Base-by-base conservation (phyloP, 2,888 invertebrate genomes). In the Sphaeridia pumilis region DNA sequence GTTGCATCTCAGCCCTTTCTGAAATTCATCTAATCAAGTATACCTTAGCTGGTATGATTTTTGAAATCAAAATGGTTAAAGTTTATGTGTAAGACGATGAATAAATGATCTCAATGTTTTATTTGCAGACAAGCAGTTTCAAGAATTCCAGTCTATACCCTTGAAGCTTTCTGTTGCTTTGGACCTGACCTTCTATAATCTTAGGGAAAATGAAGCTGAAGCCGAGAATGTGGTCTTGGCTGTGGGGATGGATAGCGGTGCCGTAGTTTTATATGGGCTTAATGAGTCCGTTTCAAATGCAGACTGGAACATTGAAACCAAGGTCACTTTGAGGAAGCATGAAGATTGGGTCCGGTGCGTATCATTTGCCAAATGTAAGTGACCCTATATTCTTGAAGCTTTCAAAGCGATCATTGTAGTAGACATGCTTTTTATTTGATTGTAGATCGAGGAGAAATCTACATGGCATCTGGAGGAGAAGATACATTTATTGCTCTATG, bases 271-370 rank as follows among this genome's bases (percentile, higher is more conserved):
- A 10, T 58, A 60, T 43, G 54, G 52, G 7, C 7, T 31, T 2
- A n/a, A n/a, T n/a, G 44, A 47, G 2, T 12, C 10, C 12, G 38
- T 28, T 5, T 45, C 48, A 2, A 38, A 48, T 1, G n/a, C 4
- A 10, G 26, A 25, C 21, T 35, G 10, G 24, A 25, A 27, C 7
- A 54, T 63, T 51, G 35, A 34, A 2, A 20, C 35, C 1, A 35
- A 49, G 28, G 49, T 57, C 35, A 45, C 56, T 0, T 45, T 64
- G n/a, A 49, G 46, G 17, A 64, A 64, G 44, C 64, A 64, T 34
- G 64, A 64, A 52, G 64, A 64, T 31, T 64, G 64, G 64, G 64
- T 64, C 14, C 47, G 64, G 46, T 63, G 62, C 36, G 45, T 64
- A 41, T 49, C 44, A 36, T 59, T 64, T 54, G 52, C 55, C 20